Evolutionary conservation across 2,888 invertebrate species (phyloP), one percentile per base, ranked within the genome.

Genomic region (Rhagonycha fulva): DNA sequence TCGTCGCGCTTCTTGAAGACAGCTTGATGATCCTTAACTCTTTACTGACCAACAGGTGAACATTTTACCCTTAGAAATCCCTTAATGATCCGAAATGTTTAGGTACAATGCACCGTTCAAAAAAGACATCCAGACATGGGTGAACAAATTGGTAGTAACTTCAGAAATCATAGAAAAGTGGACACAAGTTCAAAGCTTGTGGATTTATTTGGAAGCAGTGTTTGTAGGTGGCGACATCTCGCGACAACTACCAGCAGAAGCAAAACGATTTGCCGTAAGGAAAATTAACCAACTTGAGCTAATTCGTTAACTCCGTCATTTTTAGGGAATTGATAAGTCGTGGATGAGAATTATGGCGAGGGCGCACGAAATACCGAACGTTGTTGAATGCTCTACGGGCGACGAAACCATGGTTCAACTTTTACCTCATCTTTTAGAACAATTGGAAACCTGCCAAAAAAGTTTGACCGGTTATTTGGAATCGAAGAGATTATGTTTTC

Each of bases 171-270:
- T 97, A 63, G 96, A 96, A 84, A 95, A 92, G 84, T 97, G 96
- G 96, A 85, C 97, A 74, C 89, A 89, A 79, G 96, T 96, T 0
- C 96, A 97, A 86, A 96, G 95, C 85, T 89, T 96, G 69, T 97
- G 96, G 96, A 93, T 96, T 82, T 96, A 97, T 84, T 86, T 97
- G 77, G 97, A 97, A 85, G 96, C 96, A 1, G 96, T 97, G 0
- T 97, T 97, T 87, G 95, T 96, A 10, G 96, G 96, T 10, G 96
- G 96, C 1, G 96, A 97, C 85, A 96, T 97, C 81, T 93, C 96
- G 0, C 95, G 94, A 82, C 96, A 96, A 84, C 86, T 97, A 80
- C 96, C 97, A 4, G 90, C 90, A 32, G 95, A 95, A 88, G 94
- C 95, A 0, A 95, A 95, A 84, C 89, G 94, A 83, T 95, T 95